Evolutionary conservation across 2,797 vertebrate genomes (phyloP), one percentile per base, ranked within the genome.

Genomic region (Macroramphosus scolopax): DNA sequence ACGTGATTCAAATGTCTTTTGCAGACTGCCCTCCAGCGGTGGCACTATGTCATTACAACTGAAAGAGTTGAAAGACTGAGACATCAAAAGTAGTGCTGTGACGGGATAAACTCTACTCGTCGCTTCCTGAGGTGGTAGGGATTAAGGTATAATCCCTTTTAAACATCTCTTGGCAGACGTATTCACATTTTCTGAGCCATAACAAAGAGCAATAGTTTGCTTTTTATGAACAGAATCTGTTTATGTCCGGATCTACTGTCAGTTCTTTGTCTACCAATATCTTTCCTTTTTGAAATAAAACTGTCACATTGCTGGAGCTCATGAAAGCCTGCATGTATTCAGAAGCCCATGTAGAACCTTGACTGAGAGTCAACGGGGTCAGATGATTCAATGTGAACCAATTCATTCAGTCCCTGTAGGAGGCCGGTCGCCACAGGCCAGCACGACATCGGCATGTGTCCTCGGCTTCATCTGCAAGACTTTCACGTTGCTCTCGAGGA

Each of bases 371-470:
- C 71, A 75, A 63, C 18, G 24, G 13, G 47, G 31, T 35, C 36
- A 41, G 52, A 46, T 51, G 61, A 83, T 76, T 70, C 68, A 41
- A 45, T 46, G 68, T 66, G 77, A 78, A 70, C 72, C 77, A 77
- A 80, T 69, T 80, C 58, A 68, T 70, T 58, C 74, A 63, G 81
- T 76, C 75, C 63, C 52, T 73, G 44, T 57, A 40, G 48, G 72
- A 58, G 35, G 49, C 49, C 30, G 51, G 35, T 70, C 76, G 73
- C 78, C 58, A 51, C 53, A 49, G 79, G 68, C 66, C 65, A 46
- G 14, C 5, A 2, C 28, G 72, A 69, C 80, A 83, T 84, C 83
- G 86, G 80, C 53, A 80, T 29, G 51, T 58, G 58, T 61, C 64
- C 44, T 48, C 50, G 18, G 32, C 54, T 66, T 65, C 10, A 29